Evolutionary conservation across 2,797 vertebrate species (phyloP), one percentile per base, ranked within the genome.

Genomic region (Phyllotis vaccarum): DNA sequence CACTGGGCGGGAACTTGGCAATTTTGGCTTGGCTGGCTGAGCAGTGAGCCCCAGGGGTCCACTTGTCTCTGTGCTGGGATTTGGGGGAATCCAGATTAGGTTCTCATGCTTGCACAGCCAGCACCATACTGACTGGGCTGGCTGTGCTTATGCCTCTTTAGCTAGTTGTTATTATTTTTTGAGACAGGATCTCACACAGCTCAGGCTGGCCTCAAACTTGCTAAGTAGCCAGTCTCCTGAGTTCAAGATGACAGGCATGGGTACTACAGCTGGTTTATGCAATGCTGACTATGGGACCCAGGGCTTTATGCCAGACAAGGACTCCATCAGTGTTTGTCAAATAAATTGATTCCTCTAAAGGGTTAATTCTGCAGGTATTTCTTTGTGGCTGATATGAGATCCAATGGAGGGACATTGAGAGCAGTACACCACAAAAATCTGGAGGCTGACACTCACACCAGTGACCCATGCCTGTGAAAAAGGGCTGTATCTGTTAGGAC

Each of bases 391-490:
- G 2, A 56, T 34, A 49, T 75, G 49, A 82, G 46, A 76, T 83
- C 54, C 4, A 0, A 17, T 34, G 0, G 0, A 46, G 34, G 49
- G 24, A 9, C 52, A 5, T 1, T 5, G 37, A 19, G 29, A 43
- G 1, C 6, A 70, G 24, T 17, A 29, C 14, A 27, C 17, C 31
- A 21, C 31, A 27, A 3, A 21, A 40, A 72, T 6, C 88, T 8
- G 0, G 0, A 16, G 49, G 3, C n/a, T 19, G 29, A 31, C 14
- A 22, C 3, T 24, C 24, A 3, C 60, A 11, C 5, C 22, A 24
- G 40, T 13, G 17, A 8, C 56, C 64, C 2, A 2, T 4, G n/a
- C 14, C 40, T 75, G 60, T 13, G 31, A 22, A 68, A 66, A 6
- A 3, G 12, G 72, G 70, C 70, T 34, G 70, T 68, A 49, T 82